phyloP scores from a whole-genome alignment of 2,888 invertebrate genomes.

The Diaperis boleti region DNA sequence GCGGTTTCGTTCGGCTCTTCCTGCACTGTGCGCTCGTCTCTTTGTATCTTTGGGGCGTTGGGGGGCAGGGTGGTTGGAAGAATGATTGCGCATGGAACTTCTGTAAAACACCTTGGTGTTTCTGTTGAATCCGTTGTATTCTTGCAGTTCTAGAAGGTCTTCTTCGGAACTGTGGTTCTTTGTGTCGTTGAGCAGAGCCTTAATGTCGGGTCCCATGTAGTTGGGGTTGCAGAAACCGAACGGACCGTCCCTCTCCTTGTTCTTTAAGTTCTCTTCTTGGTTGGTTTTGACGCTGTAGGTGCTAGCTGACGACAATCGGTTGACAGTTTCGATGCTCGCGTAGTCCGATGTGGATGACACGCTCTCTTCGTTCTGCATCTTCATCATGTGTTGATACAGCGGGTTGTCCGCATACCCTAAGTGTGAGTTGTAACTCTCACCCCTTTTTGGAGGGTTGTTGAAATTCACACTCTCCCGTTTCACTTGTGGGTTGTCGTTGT shows the following conservation, averaged over 20 bases:
- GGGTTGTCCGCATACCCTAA: constrained; percentile 66
- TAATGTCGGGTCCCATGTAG: constrained; percentile 77
- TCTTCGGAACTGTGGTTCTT: constrained; percentile 48
- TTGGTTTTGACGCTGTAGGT: constrained; percentile 66
- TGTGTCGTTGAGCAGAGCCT: constrained; percentile 55
- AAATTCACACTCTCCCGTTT: not conserved
- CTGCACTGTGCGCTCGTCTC: constrained; percentile 71
- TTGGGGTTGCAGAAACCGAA: constrained; percentile 83
- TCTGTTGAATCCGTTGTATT: constrained; percentile 57
- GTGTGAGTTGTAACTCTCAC: constrained; percentile 71
- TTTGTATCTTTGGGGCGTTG: constrained; percentile 54
- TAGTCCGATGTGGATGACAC: constrained; percentile 81
- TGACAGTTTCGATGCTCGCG: constrained; percentile 79
- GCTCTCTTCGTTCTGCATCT: constrained; percentile 68
- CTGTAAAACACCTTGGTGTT: constrained; percentile 63
- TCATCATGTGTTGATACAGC: constrained; percentile 70
- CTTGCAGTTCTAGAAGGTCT: constrained; percentile 61
- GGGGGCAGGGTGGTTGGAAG: constrained; percentile 68
- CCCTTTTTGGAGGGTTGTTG: constrained; percentile 66
- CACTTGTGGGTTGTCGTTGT: constrained; percentile 52
- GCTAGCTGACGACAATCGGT: constrained; percentile 69
- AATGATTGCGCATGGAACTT: constrained; percentile 59
- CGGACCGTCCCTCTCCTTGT: constrained; percentile 65
- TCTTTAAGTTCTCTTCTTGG: constrained; percentile 60
- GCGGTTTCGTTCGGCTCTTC: constrained; percentile 68